Base-by-base conservation (phyloP, 2,113 vertebrate genomes). In the Turdus rufiventris region DNA sequence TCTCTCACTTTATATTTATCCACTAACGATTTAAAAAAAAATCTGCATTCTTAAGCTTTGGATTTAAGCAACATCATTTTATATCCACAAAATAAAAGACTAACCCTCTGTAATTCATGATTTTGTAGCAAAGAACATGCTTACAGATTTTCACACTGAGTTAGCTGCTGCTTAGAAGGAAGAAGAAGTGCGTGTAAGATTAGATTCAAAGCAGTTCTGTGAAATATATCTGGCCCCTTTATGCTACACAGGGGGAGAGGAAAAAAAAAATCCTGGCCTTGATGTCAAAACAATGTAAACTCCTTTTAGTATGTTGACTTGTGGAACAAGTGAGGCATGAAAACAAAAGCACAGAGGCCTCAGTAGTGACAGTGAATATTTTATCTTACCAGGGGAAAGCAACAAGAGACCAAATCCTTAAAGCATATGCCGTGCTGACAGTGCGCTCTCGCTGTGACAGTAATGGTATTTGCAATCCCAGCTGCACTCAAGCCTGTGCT, bases 281-380 rank as follows among this genome's bases (percentile, higher is more conserved):
- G 63, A 71, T 85, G 73, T 81, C 76, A 87, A 87, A 94, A 85
- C 51, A 86, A 43, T 47, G 53, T 90, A 88, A 88, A 80, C 66
- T 70, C 40, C 63, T 94, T 93, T 73, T 94, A 91, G 31, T 66
- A 26, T 58, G 76, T 86, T 96, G 72, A 74, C 92, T 91, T 77
- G 61, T 40, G 60, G 67, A 75, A 72, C 40, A 91, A 89, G 86
- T 7, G 36, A 93, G 58, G 88, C 91, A 70, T 93, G 66, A 67
- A 94, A 91, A 90, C 81, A 95, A 86, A 94, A 91, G 73, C 4
- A 0, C 50, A 43, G 62, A 43, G 24, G 45, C 74, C 34, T 45
- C 60, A 91, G 66, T 21, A 53, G 63, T 24, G 28, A 38, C 50
- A 34, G 50, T 85, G 77, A 91, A 91, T 94, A 92, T 89, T 94